Percentiles rank a stretch among this genome's conserved stretches.
Conservation (phyloP, 2,113 vertebrate genomes). For the Condylura cristata region DNA sequence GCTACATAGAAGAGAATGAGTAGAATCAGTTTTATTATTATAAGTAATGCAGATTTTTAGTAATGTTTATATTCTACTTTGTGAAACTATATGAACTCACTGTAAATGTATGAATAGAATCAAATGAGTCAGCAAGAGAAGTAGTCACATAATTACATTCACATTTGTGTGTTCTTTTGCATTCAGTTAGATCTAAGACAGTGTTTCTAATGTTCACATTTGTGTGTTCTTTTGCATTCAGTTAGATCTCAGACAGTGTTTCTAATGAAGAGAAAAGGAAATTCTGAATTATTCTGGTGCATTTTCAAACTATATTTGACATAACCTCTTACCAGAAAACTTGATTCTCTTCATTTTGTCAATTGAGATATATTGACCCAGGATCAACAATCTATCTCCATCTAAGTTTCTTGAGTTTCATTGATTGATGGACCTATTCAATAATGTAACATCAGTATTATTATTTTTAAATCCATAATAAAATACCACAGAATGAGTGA, state of each 20-base stretch:
- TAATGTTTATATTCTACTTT: slow-evolving; percentile 3
- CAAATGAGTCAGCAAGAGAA: background rate
- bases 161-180: background rate
- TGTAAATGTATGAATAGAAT: background rate
- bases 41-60: background rate
- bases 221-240: background rate
- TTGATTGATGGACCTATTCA: background rate
- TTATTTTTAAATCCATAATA: background rate
- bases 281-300: background rate
- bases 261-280: background rate
- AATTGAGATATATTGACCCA: background rate
- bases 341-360: background rate
- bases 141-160: background rate
- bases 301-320: background rate
- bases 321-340: background rate
- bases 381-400: background rate
- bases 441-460: background rate
- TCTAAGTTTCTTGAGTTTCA: slow-evolving; percentile 31
- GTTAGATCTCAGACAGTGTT: background rate
- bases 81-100: background rate
- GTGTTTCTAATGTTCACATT: background rate
- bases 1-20: background rate
- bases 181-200: background rate
- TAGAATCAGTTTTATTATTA: background rate
- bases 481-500: background rate